These are phyloP conservation scores for Pipistrellus nathusii DNA, from an alignment of 2,797 vertebrate genomes.

Conservation along the genomic window DNA sequence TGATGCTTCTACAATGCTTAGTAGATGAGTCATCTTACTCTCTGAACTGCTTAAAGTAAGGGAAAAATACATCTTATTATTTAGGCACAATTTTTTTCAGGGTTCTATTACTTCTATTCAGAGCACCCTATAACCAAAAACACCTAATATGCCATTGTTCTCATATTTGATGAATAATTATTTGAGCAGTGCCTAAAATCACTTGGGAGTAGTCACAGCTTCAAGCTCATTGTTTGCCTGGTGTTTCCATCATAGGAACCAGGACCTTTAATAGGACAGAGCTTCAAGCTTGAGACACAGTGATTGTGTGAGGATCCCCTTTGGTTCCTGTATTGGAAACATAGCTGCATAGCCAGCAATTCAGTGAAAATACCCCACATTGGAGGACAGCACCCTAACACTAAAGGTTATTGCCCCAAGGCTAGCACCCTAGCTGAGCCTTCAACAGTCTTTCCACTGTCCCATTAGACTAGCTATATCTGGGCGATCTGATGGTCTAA, in stretches of 20 bases:
- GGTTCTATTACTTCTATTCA: background rate
- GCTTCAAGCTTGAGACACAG: background rate
- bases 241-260: background rate
- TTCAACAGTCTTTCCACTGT: background rate
- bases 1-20: background rate
- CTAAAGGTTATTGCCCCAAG: background rate
- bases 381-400: background rate
- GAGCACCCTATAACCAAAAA: background rate
- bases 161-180: slow-evolving; percentile 67
- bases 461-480: background rate
- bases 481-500: background rate
- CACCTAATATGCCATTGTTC: slow-evolving; percentile 47
- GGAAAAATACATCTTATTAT: background rate
- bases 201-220: background rate
- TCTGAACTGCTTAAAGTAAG: background rate
- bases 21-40: background rate
- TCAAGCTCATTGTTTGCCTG: background rate
- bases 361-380: too few species aligned
- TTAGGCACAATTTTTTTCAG: background rate
- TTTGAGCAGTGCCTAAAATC: slow-evolving; percentile 3
- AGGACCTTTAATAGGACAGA: background rate
- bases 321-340: background rate
- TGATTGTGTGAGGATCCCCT: background rate
- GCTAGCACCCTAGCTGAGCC: background rate
- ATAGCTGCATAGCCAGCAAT: background rate